Evolutionary conservation across 2,113 vertebrate genomes (phyloP).

Genomic region (Sinocyclocheilus rhinocerous): DNA sequence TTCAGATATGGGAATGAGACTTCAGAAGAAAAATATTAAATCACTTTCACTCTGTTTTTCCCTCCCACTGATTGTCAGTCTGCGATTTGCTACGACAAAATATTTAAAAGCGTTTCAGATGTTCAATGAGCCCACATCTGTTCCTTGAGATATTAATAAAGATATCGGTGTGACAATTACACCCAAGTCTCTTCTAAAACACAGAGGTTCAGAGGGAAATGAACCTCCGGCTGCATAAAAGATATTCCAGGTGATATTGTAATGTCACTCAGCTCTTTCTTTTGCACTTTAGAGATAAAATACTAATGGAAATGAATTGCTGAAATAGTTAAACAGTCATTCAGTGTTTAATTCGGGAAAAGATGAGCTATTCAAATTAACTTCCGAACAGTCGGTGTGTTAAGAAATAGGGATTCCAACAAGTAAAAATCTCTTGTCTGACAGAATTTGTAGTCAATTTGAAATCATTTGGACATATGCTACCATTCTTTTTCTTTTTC

Average conservation of each 20-base stretch:
- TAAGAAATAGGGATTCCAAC: not conserved
- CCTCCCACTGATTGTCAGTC: slow-evolving; percentile 41
- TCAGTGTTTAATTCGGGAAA: not conserved
- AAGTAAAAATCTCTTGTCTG: not conserved
- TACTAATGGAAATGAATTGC: not conserved
- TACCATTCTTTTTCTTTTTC: not conserved
- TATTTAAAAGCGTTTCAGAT: slow-evolving; percentile 45
- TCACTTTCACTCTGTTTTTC: not conserved
- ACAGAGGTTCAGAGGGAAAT: slow-evolving; percentile 45
- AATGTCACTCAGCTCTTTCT: slow-evolving; percentile 44
- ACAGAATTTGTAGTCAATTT: not conserved
- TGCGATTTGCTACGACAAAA: slow-evolving; percentile 48
- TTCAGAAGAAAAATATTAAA: not conserved
- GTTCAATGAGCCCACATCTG: slow-evolving; percentile 38
- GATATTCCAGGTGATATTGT: slow-evolving; percentile 37
- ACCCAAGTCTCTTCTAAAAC: slow-evolving; percentile 48
- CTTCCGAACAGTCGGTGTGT: not conserved
- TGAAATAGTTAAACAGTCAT: not conserved
- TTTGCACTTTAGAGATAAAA: slow-evolving; percentile 48
- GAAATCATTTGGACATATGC: not conserved
- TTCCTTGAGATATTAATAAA: slow-evolving; percentile 55
- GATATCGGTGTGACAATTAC: slow-evolving; percentile 48
- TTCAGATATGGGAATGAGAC: slow-evolving; percentile 30
- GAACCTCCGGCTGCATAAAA: slow-evolving; percentile 40
- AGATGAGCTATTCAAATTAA: not conserved